Evolutionary conservation across 2,888 invertebrate species (phyloP).

Genomic region (Andrena haemorrhoa): DNA sequence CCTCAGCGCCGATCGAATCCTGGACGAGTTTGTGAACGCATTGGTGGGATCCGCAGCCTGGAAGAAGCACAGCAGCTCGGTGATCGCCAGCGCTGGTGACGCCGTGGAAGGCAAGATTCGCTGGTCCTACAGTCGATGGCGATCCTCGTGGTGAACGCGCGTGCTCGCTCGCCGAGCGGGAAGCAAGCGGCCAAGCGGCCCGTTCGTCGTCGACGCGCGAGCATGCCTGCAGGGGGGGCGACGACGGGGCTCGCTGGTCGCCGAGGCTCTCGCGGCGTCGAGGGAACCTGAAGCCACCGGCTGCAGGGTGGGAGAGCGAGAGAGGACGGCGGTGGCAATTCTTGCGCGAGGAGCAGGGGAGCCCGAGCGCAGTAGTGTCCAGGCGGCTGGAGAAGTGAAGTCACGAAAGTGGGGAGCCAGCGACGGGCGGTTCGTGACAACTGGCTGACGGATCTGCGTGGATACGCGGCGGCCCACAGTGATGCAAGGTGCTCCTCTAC

Average conservation of each 20-base stretch:
- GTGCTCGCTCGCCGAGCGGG: conserved; percentile 30
- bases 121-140: conserved; percentile 4
- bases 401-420: conserved; percentile 80
- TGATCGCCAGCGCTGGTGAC: no score
- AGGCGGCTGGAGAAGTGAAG: conserved; percentile 64
- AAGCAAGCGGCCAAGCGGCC: background rate
- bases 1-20: no score
- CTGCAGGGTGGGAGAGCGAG: conserved; percentile 7
- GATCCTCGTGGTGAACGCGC: conserved; percentile 6
- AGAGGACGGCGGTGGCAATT: conserved; percentile 27
- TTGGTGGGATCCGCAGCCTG: no score
- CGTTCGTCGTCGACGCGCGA: background rate
- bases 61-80: no score
- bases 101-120: no score
- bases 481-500: conserved; percentile 75
- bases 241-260: conserved; percentile 15
- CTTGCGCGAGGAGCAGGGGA: conserved; percentile 39
- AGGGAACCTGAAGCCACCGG: conserved; percentile 10
- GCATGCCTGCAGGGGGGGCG: background rate
- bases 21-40: no score
- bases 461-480: conserved; percentile 83
- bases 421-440: conserved; percentile 85
- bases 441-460: conserved; percentile 85
- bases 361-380: conserved; percentile 20
- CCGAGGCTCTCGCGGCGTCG: conserved; percentile 7